Conservation (phyloP, 2,888 invertebrate genomes). For the Colostygia pectinataria region DNA sequence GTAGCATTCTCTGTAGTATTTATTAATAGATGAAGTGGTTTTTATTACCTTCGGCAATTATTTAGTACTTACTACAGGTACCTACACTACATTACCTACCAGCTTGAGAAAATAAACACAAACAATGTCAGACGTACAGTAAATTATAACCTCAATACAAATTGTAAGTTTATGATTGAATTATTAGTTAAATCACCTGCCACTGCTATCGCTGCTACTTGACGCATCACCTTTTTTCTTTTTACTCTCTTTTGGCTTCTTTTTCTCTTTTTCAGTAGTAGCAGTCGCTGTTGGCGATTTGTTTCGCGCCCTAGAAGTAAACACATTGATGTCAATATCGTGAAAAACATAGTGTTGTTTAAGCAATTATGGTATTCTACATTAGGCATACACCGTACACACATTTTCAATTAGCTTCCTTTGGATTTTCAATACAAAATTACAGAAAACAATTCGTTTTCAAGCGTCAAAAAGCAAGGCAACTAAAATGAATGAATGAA, state of each 20-base stretch:
- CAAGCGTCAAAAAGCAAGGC: constrained; percentile 23
- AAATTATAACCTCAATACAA: constrained; percentile 23
- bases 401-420: constrained; percentile 22
- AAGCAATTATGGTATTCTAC: background rate
- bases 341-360: background rate
- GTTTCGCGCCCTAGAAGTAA: constrained; percentile 86
- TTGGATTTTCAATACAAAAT: background rate
- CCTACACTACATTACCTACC: no score
- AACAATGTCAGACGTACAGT: no score
- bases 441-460: constrained; percentile 6
- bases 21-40: no score
- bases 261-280: constrained; percentile 85
- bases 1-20: no score
- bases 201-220: constrained; percentile 91
- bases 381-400: constrained; percentile 10
- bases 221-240: constrained; percentile 89
- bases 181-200: constrained; percentile 69
- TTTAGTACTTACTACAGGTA: no score
- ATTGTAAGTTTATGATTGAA: background rate
- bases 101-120: no score
- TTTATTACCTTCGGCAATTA: no score
- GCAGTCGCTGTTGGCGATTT: constrained; percentile 87
- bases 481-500: constrained; percentile 15
- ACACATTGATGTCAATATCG: constrained; percentile 7
- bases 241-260: constrained; percentile 81